Evolutionary conservation across 2,113 vertebrate genomes (phyloP).

Genomic region (Butorides virescens): DNA sequence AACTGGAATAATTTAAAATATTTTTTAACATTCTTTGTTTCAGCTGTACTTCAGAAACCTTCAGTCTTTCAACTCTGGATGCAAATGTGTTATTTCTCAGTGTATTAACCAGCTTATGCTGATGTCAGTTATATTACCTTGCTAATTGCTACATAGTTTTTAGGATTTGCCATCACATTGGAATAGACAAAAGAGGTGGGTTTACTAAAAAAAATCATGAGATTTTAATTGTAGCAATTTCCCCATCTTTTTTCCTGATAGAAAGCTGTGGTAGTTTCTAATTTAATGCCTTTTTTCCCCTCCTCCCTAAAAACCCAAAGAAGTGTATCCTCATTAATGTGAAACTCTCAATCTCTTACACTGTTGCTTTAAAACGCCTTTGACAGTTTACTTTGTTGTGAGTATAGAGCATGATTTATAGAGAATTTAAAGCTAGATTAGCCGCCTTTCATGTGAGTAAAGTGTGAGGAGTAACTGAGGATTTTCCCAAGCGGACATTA

Average conservation of each 20-base stretch:
- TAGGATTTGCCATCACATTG: neutral
- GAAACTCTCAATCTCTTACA: neutral
- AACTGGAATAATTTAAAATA: neutral
- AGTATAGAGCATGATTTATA: neutral
- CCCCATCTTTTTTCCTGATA: neutral
- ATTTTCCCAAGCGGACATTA: neutral
- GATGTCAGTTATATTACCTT: neutral
- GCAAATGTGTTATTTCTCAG: neutral
- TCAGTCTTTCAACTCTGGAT: neutral
- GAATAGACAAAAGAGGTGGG: neutral
- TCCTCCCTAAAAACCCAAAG: neutral
- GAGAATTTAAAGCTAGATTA: neutral
- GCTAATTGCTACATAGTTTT: neutral
- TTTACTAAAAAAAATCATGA: neutral
- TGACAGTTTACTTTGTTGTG: neutral
- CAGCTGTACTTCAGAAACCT: neutral
- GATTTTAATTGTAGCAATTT: constrained; percentile 9
- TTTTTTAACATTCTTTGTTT: neutral
- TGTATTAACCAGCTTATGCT: neutral
- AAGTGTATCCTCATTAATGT: neutral
- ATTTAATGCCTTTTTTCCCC: neutral
- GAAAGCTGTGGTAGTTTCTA: neutral
- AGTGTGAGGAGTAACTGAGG: neutral
- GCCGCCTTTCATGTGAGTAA: neutral
- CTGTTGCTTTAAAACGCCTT: neutral